phyloP scores from a whole-genome alignment of 2,888 invertebrate species.

The Stramonita haemastoma region DNA sequence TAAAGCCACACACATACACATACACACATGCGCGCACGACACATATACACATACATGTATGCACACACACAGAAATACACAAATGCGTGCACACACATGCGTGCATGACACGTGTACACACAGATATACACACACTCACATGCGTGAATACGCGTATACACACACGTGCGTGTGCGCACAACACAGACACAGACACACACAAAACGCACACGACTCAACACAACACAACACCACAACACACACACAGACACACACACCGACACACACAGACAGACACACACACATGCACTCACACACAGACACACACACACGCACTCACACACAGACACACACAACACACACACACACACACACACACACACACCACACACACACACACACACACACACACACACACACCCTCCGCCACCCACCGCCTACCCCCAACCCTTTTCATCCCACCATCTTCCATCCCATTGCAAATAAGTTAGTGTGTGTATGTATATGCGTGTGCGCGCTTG shows the following conservation, averaged over 20 bases:
- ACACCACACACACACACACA: constrained; percentile 26
- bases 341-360: constrained; percentile 7
- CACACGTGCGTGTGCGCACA: not conserved
- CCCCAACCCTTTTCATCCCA: too few species aligned
- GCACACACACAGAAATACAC: not conserved
- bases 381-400: not conserved
- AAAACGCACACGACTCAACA: not conserved
- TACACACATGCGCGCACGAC: not conserved
- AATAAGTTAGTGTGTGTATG: too few species aligned
- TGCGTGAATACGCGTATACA: not conserved
- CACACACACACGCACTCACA: constrained; percentile 19
- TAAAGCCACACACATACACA: constrained; percentile 6
- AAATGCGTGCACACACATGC: not conserved
- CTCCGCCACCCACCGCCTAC: too few species aligned
- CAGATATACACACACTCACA: not conserved
- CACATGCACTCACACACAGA: not conserved
- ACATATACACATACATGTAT: not conserved
- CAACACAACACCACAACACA: not conserved
- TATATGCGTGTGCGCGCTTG: not conserved
- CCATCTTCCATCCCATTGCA: too few species aligned
- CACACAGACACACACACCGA: not conserved
- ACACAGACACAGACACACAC: not conserved
- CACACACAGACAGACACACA: constrained; percentile 1
- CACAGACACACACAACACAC: constrained; percentile 3
- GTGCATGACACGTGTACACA: not conserved